Percentiles rank a stretch among this genome's conserved stretches.
Conservation (phyloP, 2,797 vertebrate species). For the Cyclura pinguis region DNA sequence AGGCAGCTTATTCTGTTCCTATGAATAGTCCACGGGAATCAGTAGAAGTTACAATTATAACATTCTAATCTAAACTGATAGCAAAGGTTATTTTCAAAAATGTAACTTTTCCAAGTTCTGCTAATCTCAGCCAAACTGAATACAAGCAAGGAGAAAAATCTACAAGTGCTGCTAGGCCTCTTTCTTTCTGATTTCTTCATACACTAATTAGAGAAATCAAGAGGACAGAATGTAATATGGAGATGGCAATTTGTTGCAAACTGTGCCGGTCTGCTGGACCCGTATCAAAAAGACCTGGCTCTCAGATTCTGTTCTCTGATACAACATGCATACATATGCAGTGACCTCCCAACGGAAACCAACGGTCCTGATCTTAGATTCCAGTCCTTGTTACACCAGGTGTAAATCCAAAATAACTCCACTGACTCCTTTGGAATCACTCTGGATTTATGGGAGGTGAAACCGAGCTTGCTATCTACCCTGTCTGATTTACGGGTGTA, state of each 20-base stretch:
- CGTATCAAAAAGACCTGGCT: neutral
- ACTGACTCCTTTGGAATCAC: slow-evolving; percentile 64
- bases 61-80: no score
- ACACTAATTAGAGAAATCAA: neutral
- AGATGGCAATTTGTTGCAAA: neutral
- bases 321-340: neutral
- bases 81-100: no score
- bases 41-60: neutral
- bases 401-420: slow-evolving; percentile 71
- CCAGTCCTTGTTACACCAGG: neutral
- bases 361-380: slow-evolving; percentile 3
- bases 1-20: neutral
- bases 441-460: slow-evolving; percentile 67
- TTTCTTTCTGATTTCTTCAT: neutral
- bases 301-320: neutral
- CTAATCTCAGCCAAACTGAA: neutral
- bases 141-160: neutral
- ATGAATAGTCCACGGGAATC: neutral
- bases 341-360: neutral
- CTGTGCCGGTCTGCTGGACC: neutral
- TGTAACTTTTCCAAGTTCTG: neutral
- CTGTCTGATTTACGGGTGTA: slow-evolving; percentile 58
- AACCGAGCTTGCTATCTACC: slow-evolving; percentile 62
- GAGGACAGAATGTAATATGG: neutral
- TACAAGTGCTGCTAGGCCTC: neutral